A percentile compares a stretch with the other conserved stretches of the same genome.
phyloP scores from a whole-genome alignment of 2,113 vertebrate genomes.

The Psittacara wagleri region DNA sequence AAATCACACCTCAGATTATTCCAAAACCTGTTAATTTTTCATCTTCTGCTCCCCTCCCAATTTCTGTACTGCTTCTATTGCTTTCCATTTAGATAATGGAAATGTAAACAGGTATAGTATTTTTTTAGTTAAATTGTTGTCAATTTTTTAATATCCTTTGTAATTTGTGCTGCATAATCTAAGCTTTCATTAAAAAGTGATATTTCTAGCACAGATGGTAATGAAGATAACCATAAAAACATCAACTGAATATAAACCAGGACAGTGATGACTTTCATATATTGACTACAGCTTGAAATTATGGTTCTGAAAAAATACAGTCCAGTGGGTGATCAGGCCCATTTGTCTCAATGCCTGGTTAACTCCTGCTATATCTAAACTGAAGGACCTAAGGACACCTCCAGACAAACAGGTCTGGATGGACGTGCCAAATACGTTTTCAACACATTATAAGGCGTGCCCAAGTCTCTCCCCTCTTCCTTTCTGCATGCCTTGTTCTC shows the following conservation, averaged over 20 bases:
- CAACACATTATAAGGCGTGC: accelerated
- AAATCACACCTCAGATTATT: background rate
- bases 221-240: background rate
- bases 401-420: background rate
- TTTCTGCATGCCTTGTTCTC: accelerated
- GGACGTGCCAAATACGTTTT: accelerated
- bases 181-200: background rate
- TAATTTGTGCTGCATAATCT: background rate
- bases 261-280: background rate
- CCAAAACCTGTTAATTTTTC: background rate
- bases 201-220: background rate
- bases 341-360: background rate
- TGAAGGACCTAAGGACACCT: background rate
- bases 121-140: background rate
- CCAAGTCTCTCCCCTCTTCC: background rate
- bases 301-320: background rate
- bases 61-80: background rate
- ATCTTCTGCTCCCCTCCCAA: accelerated
- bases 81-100: background rate
- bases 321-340: background rate
- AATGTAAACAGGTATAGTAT: background rate
- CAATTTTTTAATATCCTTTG: background rate
- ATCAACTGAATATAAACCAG: background rate
- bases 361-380: background rate
- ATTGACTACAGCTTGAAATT: background rate